A percentile compares a stretch with the other conserved stretches of the same genome.
Conservation (phyloP, 2,797 vertebrate species). For the Oreochromis grahami region DNA sequence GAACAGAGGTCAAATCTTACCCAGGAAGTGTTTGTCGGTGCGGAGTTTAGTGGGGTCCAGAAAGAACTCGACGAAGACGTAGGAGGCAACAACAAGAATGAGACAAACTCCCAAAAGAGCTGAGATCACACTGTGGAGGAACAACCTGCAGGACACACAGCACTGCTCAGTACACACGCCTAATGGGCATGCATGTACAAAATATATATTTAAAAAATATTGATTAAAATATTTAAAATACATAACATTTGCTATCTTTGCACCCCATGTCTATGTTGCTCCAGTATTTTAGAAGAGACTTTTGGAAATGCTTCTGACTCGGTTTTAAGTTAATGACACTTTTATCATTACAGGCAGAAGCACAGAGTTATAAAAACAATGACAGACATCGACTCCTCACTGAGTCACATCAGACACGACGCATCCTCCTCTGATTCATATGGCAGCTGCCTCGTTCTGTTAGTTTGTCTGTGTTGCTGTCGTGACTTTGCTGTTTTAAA, state of each 20-base stretch:
- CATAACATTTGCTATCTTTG: background rate
- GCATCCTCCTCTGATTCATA: background rate
- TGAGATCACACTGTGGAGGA: constrained; percentile 89
- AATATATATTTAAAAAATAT: background rate
- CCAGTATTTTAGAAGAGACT: background rate
- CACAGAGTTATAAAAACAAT: background rate
- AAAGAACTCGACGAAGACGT: constrained; percentile 90
- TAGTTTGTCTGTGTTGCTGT: background rate
- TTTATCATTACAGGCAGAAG: background rate
- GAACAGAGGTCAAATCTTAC: constrained; percentile 26
- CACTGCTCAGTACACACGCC: background rate
- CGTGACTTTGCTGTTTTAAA: background rate
- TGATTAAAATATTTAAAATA: background rate
- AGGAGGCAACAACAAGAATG: constrained; percentile 83
- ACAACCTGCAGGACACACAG: constrained; percentile 76
- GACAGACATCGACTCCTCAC: background rate
- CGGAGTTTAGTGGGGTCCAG: constrained; percentile 84
- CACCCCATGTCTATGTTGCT: background rate
- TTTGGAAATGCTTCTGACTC: background rate
- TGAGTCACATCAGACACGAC: background rate
- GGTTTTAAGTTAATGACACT: background rate
- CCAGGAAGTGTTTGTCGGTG: constrained; percentile 63
- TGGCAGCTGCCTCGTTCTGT: background rate
- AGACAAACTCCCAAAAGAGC: constrained; percentile 86
- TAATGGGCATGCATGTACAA: background rate